Percentiles rank a stretch among this genome's conserved stretches.
These are phyloP conservation scores for Ellobium chinense DNA, from an alignment of 2,888 invertebrate species.

Conservation along the genomic window DNA sequence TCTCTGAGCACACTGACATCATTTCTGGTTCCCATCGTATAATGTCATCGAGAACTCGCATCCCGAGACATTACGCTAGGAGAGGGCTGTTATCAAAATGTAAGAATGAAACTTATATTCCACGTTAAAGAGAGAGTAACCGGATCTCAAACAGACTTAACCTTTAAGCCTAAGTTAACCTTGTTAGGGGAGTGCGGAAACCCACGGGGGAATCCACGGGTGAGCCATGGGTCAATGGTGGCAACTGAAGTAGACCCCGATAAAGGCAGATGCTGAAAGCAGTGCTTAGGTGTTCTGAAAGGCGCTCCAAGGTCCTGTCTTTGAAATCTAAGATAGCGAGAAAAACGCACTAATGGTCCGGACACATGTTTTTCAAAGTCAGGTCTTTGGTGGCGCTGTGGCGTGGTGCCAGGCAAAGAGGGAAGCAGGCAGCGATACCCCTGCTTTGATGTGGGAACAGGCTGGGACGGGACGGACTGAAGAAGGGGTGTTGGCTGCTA, in stretches of 20 bases:
- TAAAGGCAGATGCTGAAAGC: not conserved
- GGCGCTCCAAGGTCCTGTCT: not conserved
- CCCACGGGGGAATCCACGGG: not conserved
- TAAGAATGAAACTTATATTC: too few relatives aligned
- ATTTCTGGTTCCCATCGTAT: too few relatives aligned
- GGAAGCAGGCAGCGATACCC: not conserved
- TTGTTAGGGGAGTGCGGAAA: not conserved
- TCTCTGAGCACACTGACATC: too few relatives aligned
- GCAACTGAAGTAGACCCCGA: not conserved
- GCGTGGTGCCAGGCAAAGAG: not conserved
- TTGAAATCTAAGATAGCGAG: constrained; percentile 29
- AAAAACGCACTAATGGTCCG: constrained; percentile 21
- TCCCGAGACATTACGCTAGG: too few relatives aligned
- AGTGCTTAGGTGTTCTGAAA: not conserved
- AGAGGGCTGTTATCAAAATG: too few relatives aligned
- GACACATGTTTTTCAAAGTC: constrained; percentile 8
- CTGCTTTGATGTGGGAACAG: not conserved
- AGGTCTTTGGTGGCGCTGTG: not conserved
- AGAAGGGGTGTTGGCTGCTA: too few relatives aligned
- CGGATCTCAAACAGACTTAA: too few relatives aligned
- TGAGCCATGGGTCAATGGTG: not conserved
- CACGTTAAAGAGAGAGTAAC: too few relatives aligned
- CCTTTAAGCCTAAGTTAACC: not conserved
- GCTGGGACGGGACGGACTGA: not conserved
- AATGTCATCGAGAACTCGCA: too few relatives aligned